phyloP scores from a whole-genome alignment of 2,888 invertebrate genomes.

The Prosapia bicincta region DNA sequence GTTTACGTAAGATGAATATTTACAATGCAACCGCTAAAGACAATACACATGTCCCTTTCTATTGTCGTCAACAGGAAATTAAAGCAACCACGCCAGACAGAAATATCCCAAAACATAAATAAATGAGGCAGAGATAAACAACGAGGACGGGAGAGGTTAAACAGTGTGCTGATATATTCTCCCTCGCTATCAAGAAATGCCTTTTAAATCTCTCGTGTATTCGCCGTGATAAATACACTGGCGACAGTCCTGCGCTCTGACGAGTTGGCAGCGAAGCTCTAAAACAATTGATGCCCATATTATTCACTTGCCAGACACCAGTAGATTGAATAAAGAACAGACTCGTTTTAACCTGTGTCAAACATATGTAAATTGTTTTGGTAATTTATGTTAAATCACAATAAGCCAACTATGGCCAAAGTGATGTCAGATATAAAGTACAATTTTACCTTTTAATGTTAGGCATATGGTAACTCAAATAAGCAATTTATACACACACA shows the following conservation, averaged over 20 bases:
- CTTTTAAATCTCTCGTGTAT: background rate
- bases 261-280: background rate
- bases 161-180: background rate
- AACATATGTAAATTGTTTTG: too few species aligned
- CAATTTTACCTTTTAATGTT: too few species aligned
- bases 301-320: too few species aligned
- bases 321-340: too few species aligned
- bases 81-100: background rate
- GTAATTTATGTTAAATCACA: too few species aligned
- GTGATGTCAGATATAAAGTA: too few species aligned
- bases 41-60: background rate
- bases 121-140: background rate
- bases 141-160: background rate
- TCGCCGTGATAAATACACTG: background rate
- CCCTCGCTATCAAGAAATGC: background rate
- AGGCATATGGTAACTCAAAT: too few species aligned
- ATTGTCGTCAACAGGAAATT: background rate
- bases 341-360: too few species aligned
- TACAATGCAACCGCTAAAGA: background rate
- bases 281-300: background rate
- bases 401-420: too few species aligned
- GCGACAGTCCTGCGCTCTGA: background rate
- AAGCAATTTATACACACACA: too few species aligned
- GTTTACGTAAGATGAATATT: too few species aligned
- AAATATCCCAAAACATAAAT: background rate